A percentile compares a stretch with the other conserved stretches of the same genome.
phyloP scores from a whole-genome alignment of 2,888 invertebrate species.

The Encarsia formosa region DNA sequence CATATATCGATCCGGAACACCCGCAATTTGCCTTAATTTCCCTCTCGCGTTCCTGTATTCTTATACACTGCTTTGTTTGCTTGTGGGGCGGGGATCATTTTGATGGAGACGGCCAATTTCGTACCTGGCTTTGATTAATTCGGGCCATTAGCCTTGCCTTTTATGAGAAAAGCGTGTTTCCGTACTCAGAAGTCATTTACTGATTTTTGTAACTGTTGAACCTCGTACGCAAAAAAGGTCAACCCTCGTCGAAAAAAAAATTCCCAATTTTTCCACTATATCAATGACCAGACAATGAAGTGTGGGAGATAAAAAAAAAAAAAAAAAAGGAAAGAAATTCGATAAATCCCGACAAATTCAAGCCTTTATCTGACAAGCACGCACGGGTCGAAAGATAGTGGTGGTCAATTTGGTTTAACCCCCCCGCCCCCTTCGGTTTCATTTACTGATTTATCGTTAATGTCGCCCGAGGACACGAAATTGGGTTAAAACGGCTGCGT shows the following conservation, averaged over 20 bases:
- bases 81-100: no score
- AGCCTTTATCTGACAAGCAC: constrained; percentile 4
- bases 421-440: constrained; percentile 26
- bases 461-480: constrained; percentile 9
- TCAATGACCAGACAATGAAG: no score
- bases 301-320: neutral
- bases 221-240: no score
- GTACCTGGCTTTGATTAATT: no score
- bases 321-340: neutral
- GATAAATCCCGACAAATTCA: constrained; percentile 10
- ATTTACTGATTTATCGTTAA: constrained; percentile 30
- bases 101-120: no score
- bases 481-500: constrained; percentile 18
- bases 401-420: neutral
- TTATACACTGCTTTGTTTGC: no score
- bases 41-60: constrained; percentile 6
- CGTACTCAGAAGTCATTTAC: no score
- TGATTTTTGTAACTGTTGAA: no score
- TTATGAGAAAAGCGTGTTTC: no score
- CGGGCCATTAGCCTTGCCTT: no score
- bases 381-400: neutral
- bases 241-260: no score
- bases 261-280: no score
- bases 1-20: constrained; percentile 46
- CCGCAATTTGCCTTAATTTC: constrained; percentile 47